Evolutionary conservation across 1,140 invertebrate species (phyloP).

Genomic region (Andrena cerasifolii): DNA sequence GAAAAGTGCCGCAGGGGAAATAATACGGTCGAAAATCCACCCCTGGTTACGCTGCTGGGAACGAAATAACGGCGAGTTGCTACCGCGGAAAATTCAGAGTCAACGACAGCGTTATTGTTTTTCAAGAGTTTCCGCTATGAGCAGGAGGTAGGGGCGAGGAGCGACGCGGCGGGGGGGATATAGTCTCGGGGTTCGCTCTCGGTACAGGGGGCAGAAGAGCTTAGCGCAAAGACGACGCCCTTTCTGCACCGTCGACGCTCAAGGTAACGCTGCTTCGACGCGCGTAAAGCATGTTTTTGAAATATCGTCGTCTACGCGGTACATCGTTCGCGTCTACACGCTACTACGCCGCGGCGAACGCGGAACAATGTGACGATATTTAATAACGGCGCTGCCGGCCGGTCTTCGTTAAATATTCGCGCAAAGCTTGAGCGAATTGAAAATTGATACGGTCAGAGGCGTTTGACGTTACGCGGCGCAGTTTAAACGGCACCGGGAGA

Average conservation of each 20-base stretch:
- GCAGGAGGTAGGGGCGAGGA: neutral
- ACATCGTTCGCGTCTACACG: neutral
- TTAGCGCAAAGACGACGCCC: slow-evolving; percentile 21
- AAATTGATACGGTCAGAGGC: neutral
- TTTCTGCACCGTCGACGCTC: slow-evolving; percentile 7
- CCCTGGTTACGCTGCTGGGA: slow-evolving; percentile 39
- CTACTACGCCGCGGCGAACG: neutral
- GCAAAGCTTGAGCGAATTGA: neutral
- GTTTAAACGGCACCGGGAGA: neutral
- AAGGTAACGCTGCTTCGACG: neutral
- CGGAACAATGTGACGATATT: neutral
- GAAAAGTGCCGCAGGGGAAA: slow-evolving; percentile 70
- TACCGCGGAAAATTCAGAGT: slow-evolving; percentile 71
- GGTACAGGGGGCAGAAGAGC: neutral
- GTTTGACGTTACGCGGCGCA: neutral
- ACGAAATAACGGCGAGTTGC: slow-evolving; percentile 67
- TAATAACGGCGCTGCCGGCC: slow-evolving; percentile 6
- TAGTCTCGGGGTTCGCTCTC: too few relatives aligned
- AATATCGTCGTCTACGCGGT: neutral
- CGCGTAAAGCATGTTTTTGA: slow-evolving; percentile 13
- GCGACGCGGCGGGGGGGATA: neutral
- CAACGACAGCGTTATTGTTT: slow-evolving; percentile 74
- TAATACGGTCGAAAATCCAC: slow-evolving; percentile 67
- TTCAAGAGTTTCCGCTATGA: slow-evolving; percentile 57
- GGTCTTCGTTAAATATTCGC: neutral